Percentiles rank a stretch among this genome's conserved stretches.
Conservation (phyloP, 1,140 invertebrate species). For the Drosophila bocki region DNA sequence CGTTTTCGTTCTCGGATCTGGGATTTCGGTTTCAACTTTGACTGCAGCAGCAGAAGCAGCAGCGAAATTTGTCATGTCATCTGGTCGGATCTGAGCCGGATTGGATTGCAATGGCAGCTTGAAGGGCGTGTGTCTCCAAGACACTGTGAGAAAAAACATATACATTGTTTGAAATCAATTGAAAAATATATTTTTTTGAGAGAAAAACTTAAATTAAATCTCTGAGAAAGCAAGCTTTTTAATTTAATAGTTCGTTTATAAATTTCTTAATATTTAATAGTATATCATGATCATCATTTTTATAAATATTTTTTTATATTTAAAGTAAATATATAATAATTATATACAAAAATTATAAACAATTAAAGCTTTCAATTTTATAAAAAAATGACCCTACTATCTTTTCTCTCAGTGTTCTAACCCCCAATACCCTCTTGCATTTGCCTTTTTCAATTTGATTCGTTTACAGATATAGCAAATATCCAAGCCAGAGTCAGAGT, state of each 20-base stretch:
- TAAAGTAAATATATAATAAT: background rate
- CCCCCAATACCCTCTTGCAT: constrained; percentile 13
- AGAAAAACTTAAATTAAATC: too few relatives aligned
- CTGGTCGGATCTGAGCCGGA: constrained; percentile 30
- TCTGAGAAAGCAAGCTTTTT: too few relatives aligned
- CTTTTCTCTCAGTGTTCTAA: background rate
- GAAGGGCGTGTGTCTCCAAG: constrained; percentile 5
- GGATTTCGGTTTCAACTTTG: constrained; percentile 42
- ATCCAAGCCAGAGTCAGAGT: background rate
- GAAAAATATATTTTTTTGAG: background rate
- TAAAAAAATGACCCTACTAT: background rate
- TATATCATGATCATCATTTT: too few relatives aligned
- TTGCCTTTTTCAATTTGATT: constrained; percentile 52
- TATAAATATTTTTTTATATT: too few relatives aligned
- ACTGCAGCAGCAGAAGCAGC: constrained; percentile 32
- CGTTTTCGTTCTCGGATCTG: constrained; percentile 10
- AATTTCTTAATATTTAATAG: too few relatives aligned
- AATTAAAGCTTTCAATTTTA: background rate
- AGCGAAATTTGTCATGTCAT: constrained; percentile 58
- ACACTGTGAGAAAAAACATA: constrained; percentile 14
- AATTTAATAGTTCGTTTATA: too few relatives aligned
- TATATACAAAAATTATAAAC: background rate
- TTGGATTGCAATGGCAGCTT: constrained; percentile 34
- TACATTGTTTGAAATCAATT: background rate
- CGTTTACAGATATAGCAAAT: constrained; percentile 52